phyloP scores from a whole-genome alignment of 2,113 vertebrate species.

The Tupaia tana region DNA sequence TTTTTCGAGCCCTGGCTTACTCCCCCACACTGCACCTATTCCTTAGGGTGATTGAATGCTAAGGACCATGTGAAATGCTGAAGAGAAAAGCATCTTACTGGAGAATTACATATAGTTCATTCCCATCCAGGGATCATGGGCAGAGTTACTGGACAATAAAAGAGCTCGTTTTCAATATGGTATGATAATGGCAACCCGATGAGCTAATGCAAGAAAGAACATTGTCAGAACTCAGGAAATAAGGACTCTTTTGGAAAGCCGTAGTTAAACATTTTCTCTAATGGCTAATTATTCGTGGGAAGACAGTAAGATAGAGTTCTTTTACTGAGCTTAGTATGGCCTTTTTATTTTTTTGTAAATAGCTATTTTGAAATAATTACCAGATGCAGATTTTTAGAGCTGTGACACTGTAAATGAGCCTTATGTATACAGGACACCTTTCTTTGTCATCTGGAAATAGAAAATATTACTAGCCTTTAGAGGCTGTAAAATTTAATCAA shows the following conservation, averaged over 20 bases:
- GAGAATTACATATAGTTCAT: neutral
- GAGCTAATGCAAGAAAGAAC: neutral
- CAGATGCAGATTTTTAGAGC: neutral
- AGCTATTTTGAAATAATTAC: slow-evolving; percentile 5
- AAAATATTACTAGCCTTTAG: neutral
- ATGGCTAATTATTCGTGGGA: neutral
- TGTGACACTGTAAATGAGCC: neutral
- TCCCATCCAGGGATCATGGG: neutral
- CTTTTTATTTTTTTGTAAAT: neutral
- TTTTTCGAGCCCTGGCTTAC: neutral
- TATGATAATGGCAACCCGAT: neutral
- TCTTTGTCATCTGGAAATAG: slow-evolving; percentile 51
- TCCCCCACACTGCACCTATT: neutral
- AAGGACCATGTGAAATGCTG: neutral
- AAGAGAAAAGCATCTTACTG: neutral
- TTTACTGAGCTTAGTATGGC: neutral
- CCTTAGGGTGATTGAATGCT: slow-evolving; percentile 47
- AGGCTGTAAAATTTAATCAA: slow-evolving; percentile 56
- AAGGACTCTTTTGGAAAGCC: neutral
- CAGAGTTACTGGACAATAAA: neutral
- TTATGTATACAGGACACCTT: neutral
- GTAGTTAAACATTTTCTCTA: neutral
- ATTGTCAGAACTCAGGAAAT: neutral
- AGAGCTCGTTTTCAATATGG: neutral
- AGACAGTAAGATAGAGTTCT: neutral